These are phyloP conservation scores for Stegodyphus mimosarum DNA, from an alignment of 1,140 invertebrate species.

Conservation along the genomic window DNA sequence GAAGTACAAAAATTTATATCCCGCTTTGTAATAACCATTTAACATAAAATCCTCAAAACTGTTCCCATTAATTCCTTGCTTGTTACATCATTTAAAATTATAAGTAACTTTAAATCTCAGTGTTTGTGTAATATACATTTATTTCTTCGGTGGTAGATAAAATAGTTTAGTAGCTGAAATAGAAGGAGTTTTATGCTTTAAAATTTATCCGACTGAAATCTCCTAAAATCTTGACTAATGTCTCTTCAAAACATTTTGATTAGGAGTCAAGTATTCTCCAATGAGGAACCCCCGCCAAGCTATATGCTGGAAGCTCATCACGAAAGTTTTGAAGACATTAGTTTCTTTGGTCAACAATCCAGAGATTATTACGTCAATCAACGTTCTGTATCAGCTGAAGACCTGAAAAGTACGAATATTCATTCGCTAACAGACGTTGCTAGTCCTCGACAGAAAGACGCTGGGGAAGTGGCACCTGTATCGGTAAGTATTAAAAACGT, in stretches of 20 bases:
- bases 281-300: not conserved
- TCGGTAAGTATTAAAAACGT: conserved; percentile 7
- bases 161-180: no score
- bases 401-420: not conserved
- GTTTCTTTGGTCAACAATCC: conserved; percentile 8
- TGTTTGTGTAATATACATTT: no score
- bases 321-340: conserved; percentile 17
- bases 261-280: conserved; percentile 4
- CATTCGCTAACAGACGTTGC: not conserved
- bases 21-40: no score
- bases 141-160: no score
- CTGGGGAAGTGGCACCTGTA: conserved; percentile 1
- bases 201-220: no score
- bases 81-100: no score
- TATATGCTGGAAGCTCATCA: conserved; percentile 14
- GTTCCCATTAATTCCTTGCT: no score
- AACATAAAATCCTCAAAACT: no score
- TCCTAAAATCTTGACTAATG: no score
- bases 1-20: no score
- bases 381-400: conserved; percentile 17
- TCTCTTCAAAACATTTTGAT: not conserved
- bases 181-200: no score
- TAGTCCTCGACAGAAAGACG: not conserved
- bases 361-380: not conserved
- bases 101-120: no score